Percentiles rank a stretch among this genome's conserved stretches.
These are phyloP conservation scores for Nyctalus aviator DNA, from an alignment of 2,797 vertebrate genomes.

Conservation along the genomic window DNA sequence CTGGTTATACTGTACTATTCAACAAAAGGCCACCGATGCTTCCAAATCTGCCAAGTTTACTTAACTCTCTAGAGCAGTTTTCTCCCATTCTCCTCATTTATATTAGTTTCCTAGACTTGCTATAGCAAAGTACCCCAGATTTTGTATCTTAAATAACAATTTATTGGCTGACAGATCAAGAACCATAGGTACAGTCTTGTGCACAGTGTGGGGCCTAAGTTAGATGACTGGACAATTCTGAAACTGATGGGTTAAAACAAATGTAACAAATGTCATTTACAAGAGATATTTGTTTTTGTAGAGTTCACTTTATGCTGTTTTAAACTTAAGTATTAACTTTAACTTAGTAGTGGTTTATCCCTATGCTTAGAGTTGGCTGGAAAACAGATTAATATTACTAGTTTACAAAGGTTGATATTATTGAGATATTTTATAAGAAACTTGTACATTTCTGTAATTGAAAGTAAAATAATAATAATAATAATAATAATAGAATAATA, in stretches of 20 bases:
- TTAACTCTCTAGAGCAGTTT: background rate
- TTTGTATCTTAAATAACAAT: background rate
- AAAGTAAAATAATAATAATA: background rate
- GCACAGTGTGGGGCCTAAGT: background rate
- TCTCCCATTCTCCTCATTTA: background rate
- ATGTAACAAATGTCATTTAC: background rate
- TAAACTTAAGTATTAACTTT: slow-evolving; percentile 26
- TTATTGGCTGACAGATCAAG: background rate
- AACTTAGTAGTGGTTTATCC: background rate
- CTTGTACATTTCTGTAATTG: background rate
- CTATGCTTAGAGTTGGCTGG: background rate
- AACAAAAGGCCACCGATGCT: background rate
- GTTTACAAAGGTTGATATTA: background rate
- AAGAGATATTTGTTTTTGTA: background rate
- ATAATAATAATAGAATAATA: background rate
- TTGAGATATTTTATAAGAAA: background rate
- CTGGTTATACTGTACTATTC: background rate
- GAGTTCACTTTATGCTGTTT: background rate
- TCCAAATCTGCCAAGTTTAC: background rate
- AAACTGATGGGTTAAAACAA: background rate
- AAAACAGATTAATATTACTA: background rate
- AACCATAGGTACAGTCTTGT: background rate
- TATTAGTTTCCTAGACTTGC: background rate
- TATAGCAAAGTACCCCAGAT: background rate
- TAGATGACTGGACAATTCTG: background rate